Conservation (phyloP, 2,113 vertebrate genomes). For the Mormyrus lacerda region DNA sequence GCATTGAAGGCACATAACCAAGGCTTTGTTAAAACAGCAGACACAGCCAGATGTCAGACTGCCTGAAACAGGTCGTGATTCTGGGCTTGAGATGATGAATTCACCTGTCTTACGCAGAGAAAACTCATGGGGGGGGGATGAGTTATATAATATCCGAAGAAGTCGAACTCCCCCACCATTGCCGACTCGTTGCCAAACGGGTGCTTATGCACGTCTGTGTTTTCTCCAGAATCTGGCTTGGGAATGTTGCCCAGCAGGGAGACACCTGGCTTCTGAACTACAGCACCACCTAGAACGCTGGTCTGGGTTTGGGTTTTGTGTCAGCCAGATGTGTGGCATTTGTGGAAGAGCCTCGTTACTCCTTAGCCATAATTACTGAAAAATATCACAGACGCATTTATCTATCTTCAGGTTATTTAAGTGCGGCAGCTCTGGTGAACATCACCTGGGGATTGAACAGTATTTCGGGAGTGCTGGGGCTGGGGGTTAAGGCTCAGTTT, state of each 20-base stretch:
- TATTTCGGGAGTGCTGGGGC: not conserved
- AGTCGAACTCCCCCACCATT: not conserved
- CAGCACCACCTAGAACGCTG: not conserved
- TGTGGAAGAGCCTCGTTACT: not conserved
- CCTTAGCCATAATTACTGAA: not conserved
- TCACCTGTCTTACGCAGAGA: no score
- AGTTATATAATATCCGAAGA: not conserved
- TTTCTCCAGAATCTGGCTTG: not conserved
- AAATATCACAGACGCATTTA: not conserved
- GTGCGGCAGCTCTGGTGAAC: not conserved
- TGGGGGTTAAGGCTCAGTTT: not conserved
- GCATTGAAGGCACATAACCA: not conserved
- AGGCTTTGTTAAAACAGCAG: not conserved
- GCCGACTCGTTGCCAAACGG: not conserved
- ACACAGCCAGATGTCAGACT: not conserved
- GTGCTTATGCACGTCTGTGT: not conserved
- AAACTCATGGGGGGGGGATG: not conserved
- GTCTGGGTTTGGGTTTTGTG: not conserved
- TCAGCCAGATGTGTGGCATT: not conserved
- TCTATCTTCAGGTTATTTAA: not conserved
- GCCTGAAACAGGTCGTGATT: not conserved
- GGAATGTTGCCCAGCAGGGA: not conserved
- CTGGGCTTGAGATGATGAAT: not conserved
- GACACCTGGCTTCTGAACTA: not conserved
- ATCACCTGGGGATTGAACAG: not conserved